Evolutionary conservation across 2,888 invertebrate genomes (phyloP).

Genomic region (Stramonita haemastoma): DNA sequence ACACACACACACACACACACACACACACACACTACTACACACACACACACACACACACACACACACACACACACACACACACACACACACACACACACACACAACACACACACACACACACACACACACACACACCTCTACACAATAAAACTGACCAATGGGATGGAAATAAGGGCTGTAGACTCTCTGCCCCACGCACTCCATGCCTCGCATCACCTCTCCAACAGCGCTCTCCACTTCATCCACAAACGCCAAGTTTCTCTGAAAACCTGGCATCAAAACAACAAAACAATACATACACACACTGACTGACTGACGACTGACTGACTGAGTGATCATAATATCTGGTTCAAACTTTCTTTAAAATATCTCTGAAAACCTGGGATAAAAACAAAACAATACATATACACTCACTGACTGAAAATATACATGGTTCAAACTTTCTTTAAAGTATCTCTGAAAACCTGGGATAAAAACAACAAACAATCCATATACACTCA

Average conservation of each 20-base stretch:
- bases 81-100: neutral
- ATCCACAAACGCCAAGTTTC: neutral
- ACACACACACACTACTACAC: neutral
- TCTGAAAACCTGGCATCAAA: constrained; percentile 4
- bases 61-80: neutral
- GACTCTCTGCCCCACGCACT: constrained; percentile 41
- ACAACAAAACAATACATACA: no score
- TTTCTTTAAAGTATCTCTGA: no score
- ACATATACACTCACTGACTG: no score
- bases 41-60: neutral
- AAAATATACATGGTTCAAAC: no score
- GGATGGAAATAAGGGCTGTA: constrained; percentile 51
- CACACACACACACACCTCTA: neutral
- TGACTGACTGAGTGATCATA: no score
- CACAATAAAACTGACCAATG: constrained; percentile 46
- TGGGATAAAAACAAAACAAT: no score
- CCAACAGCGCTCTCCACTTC: constrained; percentile 44
- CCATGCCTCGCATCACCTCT: constrained; percentile 46
- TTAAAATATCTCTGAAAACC: no score
- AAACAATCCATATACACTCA: no score
- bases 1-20: no score
- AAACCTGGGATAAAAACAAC: no score
- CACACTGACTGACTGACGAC: no score
- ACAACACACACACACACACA: neutral
- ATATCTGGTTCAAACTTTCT: no score